Conservation (phyloP, 2,888 invertebrate species). For the Ellobium chinense region DNA sequence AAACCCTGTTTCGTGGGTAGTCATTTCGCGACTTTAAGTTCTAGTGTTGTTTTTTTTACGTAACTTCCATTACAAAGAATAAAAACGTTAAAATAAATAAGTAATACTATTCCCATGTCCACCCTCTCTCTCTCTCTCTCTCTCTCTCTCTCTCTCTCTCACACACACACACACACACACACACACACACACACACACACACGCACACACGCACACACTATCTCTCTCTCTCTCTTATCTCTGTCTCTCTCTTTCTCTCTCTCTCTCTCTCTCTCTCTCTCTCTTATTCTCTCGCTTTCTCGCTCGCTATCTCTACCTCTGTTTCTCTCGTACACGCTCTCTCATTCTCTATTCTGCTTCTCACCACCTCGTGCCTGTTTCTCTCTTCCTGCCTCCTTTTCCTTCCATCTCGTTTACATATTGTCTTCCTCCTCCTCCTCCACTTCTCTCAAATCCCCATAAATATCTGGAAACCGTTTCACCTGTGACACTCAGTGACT, state of each 20-base stretch:
- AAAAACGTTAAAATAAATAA: no score
- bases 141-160: conserved; percentile 24
- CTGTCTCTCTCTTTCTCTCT: conserved; percentile 8
- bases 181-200: background rate
- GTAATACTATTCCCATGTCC: no score
- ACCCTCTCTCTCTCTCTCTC: conserved; percentile 21
- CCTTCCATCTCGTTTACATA: conserved; percentile 10
- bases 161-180: background rate
- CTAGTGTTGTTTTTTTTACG: no score
- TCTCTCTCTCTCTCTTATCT: background rate
- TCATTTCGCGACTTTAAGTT: no score
- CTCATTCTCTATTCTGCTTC: conserved; percentile 1
- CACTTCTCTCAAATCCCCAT: no score
- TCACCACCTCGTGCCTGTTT: conserved; percentile 23
- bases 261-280: conserved; percentile 2
- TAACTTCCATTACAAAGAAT: no score
- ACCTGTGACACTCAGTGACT: no score
- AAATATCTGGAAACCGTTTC: no score
- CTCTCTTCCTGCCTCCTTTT: conserved; percentile 18
- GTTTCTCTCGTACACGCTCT: conserved; percentile 1
- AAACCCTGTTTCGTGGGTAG: no score
- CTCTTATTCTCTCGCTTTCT: background rate
- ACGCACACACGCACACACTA: background rate
- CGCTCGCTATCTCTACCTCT: background rate
- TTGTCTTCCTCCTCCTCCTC: background rate